Evolutionary conservation across 2,113 vertebrate species (phyloP), one percentile per base, ranked within the genome.

Genomic region (Telmatochromis sp.): DNA sequence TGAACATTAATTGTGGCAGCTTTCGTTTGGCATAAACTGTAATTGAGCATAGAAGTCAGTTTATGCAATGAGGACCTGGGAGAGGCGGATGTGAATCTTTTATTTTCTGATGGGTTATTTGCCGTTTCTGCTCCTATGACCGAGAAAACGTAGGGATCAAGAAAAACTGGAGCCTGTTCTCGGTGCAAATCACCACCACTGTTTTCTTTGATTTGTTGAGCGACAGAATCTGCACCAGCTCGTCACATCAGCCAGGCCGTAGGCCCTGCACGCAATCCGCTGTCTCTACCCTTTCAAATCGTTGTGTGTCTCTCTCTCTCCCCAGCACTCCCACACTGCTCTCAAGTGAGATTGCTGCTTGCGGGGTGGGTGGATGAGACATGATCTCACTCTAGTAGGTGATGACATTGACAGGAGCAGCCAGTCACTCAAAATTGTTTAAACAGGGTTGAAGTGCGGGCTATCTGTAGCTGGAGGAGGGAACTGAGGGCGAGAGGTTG

Each of bases 1-100:
- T 95, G 93, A 96, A 95, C 94, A 94, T 96, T 95, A 93, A 95
- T 89, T 90, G 91, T 79, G 82, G 87, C 93, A 86, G 94, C 92
- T 91, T 94, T 90, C 83, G 82, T 94, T 93, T 75, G 82, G 93
- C 94, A 94, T 94, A 91, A 96, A 92, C 89, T 63, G 86, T 87
- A 95, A 96, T 89, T 92, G 95, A 92, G 94, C 92, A 93, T 86
- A 90, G 90, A 91, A 81, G 89, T 93, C 31, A 91, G 84, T 89
- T 94, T 84, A 86, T 82, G 85, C 91, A 45, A 31, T 78, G 85
- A 94, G 53, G 82, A 70, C 45, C 65, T 53, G 28, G 63, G 57
- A 51, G 75, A 83, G 58, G 79, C 37, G 68, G 84, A 81, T 90
- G 80, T 68, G 79, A 49, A 87, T 91, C 73, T 26, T 23, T 31